A percentile compares a stretch with the other conserved stretches of the same genome.
Conservation (phyloP, 2,888 invertebrate genomes). For the Drosophila stalkeri region DNA sequence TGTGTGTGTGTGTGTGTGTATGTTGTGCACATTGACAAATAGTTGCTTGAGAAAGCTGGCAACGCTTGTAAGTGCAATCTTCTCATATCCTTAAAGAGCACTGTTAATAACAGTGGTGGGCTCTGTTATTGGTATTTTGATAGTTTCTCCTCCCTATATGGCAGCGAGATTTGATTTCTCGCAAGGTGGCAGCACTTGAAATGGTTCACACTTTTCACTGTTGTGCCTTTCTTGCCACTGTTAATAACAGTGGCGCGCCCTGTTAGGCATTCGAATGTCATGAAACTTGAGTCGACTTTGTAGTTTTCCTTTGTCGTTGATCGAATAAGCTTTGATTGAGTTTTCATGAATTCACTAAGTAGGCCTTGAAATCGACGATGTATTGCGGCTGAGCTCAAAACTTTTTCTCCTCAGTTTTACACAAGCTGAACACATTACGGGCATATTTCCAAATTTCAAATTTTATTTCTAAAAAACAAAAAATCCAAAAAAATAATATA, state of each 20-base stretch:
- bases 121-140: constrained; percentile 1
- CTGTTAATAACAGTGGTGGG: neutral
- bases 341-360: neutral
- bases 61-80: neutral
- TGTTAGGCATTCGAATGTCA: neutral
- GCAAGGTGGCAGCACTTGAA: neutral
- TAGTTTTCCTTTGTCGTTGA: neutral
- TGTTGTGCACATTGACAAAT: neutral
- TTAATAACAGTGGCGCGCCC: neutral
- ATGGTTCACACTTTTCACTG: neutral
- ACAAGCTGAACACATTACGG: neutral
- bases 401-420: neutral
- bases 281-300: neutral
- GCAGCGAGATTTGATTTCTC: neutral
- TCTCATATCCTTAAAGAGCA: neutral
- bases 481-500: neutral
- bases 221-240: neutral
- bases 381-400: neutral
- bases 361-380: neutral
- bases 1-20: neutral
- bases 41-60: neutral
- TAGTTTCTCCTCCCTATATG: neutral
- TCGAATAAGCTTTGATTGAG: no score
- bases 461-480: neutral
- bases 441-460: neutral